Evolutionary conservation across 2,888 invertebrate genomes (phyloP).

Genomic region (Brachypterus glaber): DNA sequence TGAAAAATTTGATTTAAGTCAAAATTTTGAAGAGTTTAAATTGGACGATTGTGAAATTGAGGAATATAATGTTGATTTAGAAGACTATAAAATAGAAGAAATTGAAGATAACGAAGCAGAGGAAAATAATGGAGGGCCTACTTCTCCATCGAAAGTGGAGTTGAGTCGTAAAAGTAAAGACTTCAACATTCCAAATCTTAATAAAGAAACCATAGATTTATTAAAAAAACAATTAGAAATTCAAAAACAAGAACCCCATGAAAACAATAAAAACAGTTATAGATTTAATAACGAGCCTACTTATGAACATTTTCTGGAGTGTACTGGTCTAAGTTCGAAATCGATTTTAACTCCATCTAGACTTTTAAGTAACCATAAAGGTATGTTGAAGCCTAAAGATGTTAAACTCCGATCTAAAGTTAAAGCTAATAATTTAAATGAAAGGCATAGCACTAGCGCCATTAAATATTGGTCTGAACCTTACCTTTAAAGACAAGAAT

Average conservation of each 20-base stretch:
- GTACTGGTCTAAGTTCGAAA: conserved; percentile 71
- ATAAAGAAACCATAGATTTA: conserved; percentile 31
- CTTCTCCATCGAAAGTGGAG: conserved; percentile 25
- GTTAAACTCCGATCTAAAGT: conserved; percentile 65
- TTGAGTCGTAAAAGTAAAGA: conserved; percentile 30
- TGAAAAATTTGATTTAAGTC: conserved; percentile 58
- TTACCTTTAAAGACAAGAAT: no score
- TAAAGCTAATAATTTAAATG: conserved; percentile 44
- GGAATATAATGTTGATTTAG: conserved; percentile 32
- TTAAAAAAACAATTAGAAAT: conserved; percentile 34
- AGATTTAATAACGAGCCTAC: conserved; percentile 37
- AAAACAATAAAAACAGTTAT: conserved; percentile 33
- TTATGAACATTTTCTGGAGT: conserved; percentile 69
- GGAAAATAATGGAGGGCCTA: conserved; percentile 4
- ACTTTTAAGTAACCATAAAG: conserved; percentile 63
- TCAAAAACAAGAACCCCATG: conserved; percentile 35
- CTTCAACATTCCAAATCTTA: conserved; percentile 27
- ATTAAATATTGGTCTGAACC: conserved; percentile 41
- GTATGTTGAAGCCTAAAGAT: conserved; percentile 67
- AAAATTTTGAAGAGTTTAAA: conserved; percentile 73
- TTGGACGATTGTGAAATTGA: conserved; percentile 61
- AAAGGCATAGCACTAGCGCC: conserved; percentile 40
- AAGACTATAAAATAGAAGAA: conserved; percentile 10
- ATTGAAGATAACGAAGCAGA: conserved; percentile 5
- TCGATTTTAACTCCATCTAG: conserved; percentile 61